Evolutionary conservation across 2,113 vertebrate genomes (phyloP).

Genomic region (Lycocorax pyrrhopterus): DNA sequence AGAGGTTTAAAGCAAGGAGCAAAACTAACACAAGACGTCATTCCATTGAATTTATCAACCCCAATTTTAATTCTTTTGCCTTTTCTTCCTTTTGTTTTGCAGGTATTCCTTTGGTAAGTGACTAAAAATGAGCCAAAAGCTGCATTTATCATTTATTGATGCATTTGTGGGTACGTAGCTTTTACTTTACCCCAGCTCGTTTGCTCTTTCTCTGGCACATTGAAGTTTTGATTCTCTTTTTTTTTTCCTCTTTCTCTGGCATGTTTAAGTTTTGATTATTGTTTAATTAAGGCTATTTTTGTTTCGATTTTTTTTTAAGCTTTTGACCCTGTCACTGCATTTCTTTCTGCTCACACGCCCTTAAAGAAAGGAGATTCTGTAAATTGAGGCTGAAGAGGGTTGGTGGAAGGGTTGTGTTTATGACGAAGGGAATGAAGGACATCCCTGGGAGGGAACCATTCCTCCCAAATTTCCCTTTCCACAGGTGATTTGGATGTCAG

Average conservation of each 20-base stretch:
- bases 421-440: not conserved
- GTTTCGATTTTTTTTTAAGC: not conserved
- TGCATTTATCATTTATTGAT: not conserved
- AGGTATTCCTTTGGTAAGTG: conserved; percentile 87
- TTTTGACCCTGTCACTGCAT: not conserved
- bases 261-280: not conserved
- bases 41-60: not conserved
- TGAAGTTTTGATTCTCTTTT: not conserved
- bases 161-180: conserved; percentile 63
- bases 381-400: not conserved
- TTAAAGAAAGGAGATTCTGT: not conserved
- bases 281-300: not conserved
- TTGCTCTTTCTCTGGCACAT: not conserved
- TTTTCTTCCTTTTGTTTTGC: conserved; percentile 66
- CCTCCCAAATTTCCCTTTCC: not conserved
- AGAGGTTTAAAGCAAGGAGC: not conserved
- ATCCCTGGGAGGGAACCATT: not conserved
- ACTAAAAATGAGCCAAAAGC: conserved; percentile 17
- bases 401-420: not conserved
- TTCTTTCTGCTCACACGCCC: not conserved
- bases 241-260: not conserved
- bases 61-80: not conserved
- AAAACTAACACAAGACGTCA: fast-evolving
- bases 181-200: not conserved
- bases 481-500: not conserved